Base-by-base conservation (phyloP, 2,888 invertebrate genomes). In the Tromatobia lineatoria region DNA sequence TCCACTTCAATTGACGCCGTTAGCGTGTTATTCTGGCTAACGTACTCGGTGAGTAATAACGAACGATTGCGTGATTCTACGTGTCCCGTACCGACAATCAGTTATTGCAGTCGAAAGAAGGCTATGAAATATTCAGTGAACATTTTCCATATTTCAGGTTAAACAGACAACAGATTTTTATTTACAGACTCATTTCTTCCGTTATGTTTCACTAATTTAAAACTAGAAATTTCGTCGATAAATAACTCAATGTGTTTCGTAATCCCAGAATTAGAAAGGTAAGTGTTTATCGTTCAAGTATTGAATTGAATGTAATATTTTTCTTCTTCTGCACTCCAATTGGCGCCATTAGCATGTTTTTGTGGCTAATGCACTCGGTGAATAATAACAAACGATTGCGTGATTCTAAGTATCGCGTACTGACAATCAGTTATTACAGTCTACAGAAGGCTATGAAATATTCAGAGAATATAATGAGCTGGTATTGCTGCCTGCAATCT, bases 61-160 rank as follows among this genome's bases (percentile, higher is more conserved):
- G 29, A 64, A 29, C 29, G 74, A 64, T 84, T 81, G 78, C 78
- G 78, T 71, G 78, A 78, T 81, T 79, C 81, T 25, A 29, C 20
- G 84, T 54, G 34, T 45, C 74, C 70, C 42, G 23, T 20, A 38
- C n/a, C 50, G 20, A 13, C 6, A 42, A 3, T 57, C 20, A 59
- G 69, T 59, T 11, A 73, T 73, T 77, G 54, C 10, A 80, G 50
- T 67, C 38, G 20, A 20, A 20, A 3, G 54, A 66, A 34, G 47
- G 64, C 42, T 57, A 84, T 84, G 50, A 81, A 84, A 78, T 78
- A 84, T 84, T 81, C 81, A 84, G 25, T 4, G 38, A 20, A 59
- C 23, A 8, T 25, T n/a, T n/a, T n/a, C n/a, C n/a, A n/a, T n/a
- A n/a, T n/a, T n/a, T n/a, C n/a, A n/a, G n/a, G n/a, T n/a, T n/a